Base-by-base conservation (phyloP, 2,113 vertebrate species). In the Onychostoma macrolepis region DNA sequence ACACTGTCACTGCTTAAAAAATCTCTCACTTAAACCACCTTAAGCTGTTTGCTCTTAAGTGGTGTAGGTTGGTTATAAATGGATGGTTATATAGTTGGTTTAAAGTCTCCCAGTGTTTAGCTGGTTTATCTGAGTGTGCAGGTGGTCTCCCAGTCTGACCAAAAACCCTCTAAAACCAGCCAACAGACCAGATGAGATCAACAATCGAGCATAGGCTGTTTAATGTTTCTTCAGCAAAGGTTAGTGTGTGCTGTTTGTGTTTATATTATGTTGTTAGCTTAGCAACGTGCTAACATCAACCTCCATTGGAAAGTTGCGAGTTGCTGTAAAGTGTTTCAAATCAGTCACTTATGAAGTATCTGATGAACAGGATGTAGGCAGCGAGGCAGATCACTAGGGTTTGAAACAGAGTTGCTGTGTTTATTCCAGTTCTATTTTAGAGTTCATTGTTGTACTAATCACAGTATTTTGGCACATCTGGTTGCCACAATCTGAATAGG, bases 391-490 rank as follows among this genome's bases (percentile, higher is more conserved):
- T 78, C 76, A 50, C 48, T 53, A 21, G 45, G 43, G 19, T 19
- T 78, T 50, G n/a, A n/a, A 77, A 30, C 67, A 71, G 33, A 41
- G 6, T 33, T 12, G 26, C 8, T 9, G 0, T 50, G 75, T 45
- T 77, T 77, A 50, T 79, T 30, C 48, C n/a, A 72, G 69, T 72
- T 38, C 38, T n/a, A 13, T 38, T 75, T 43, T 45, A 53, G 61
- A 38, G 33, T 61, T 80, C 21, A 26, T 12, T 80, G 53, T 38
- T 61, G 10, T 38, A 30, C 11, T 58, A 17, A 15, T 80, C 6
- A 26, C 10, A 61, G 38, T 61, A 61, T 80, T 36, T 80, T 61
- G 24, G 10, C 78, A 80, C 78, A 76, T 76, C 74, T 11, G 26
- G 11, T 72, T 3, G 3, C 17, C 15, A 21, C 72, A 80, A 80